These are phyloP conservation scores for Rhinopomastus cyanomelas DNA, from an alignment of 2,113 vertebrate species.

Conservation along the genomic window DNA sequence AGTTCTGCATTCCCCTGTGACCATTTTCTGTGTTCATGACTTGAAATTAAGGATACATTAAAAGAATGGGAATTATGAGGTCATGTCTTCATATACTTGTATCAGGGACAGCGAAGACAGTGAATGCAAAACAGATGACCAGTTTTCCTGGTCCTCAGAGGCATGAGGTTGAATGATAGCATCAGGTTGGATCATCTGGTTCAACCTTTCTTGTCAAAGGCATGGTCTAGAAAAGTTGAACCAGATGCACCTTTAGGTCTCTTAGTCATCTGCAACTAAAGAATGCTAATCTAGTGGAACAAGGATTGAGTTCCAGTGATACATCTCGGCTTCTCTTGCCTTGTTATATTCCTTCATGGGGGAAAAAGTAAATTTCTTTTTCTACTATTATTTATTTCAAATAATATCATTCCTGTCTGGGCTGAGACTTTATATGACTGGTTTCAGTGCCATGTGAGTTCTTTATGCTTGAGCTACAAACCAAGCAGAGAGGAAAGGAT, in stretches of 20 bases:
- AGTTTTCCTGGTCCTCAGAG: not conserved
- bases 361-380: not conserved
- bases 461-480: slow-evolving; percentile 9
- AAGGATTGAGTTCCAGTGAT: not conserved
- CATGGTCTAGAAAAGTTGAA: not conserved
- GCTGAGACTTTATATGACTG: not conserved
- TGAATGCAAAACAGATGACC: not conserved
- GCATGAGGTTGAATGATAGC: not conserved
- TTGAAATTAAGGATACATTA: not conserved
- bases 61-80: not conserved
- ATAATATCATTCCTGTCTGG: not conserved
- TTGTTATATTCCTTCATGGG: not conserved
- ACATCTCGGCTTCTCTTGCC: not conserved
- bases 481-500: not conserved
- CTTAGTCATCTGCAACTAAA: not conserved
- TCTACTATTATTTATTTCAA: not conserved
- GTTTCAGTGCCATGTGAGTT: not conserved
- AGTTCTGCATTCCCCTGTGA: not conserved
- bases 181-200: not conserved
- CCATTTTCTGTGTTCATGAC: not conserved
- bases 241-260: not conserved
- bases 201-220: not conserved
- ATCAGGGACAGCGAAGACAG: not conserved
- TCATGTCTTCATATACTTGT: not conserved
- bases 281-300: not conserved